phyloP scores from a whole-genome alignment of 1,140 invertebrate species.

The Sinella curviseta region DNA sequence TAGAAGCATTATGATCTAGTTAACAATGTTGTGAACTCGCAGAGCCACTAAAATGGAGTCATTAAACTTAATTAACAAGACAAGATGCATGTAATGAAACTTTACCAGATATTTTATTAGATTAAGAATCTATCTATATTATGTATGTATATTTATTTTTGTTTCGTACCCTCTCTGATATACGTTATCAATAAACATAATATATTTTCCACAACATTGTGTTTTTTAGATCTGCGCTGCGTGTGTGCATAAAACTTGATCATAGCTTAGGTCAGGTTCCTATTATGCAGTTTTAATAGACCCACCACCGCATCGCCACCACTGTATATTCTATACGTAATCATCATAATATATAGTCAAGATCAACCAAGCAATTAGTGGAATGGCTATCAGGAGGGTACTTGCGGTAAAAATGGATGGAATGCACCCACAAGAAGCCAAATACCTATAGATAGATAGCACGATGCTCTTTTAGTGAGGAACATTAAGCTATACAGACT shows the following conservation, averaged over 20 bases:
- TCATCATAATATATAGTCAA: neutral
- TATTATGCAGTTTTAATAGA: neutral
- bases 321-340: too few relatives aligned
- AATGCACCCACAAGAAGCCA: too few relatives aligned
- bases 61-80: conserved; percentile 20
- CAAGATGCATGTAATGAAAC: neutral
- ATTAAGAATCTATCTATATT: too few relatives aligned
- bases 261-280: conserved; percentile 8
- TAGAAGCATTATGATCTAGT: neutral
- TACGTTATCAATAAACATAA: neutral
- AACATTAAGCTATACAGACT: too few relatives aligned
- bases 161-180: too few relatives aligned
- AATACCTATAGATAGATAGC: too few relatives aligned
- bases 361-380: conserved; percentile 19
- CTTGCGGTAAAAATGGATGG: neutral
- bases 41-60: conserved; percentile 1
- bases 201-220: neutral
- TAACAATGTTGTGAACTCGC: neutral
- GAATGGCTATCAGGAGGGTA: neutral
- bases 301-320: neutral
- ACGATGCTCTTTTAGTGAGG: too few relatives aligned
- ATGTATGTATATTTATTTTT: too few relatives aligned
- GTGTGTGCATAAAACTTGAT: too few relatives aligned
- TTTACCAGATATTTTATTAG: too few relatives aligned
- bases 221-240: too few relatives aligned